phyloP scores from a whole-genome alignment of 2,797 vertebrate species.

The Odontamblyopus lacepedii region DNA sequence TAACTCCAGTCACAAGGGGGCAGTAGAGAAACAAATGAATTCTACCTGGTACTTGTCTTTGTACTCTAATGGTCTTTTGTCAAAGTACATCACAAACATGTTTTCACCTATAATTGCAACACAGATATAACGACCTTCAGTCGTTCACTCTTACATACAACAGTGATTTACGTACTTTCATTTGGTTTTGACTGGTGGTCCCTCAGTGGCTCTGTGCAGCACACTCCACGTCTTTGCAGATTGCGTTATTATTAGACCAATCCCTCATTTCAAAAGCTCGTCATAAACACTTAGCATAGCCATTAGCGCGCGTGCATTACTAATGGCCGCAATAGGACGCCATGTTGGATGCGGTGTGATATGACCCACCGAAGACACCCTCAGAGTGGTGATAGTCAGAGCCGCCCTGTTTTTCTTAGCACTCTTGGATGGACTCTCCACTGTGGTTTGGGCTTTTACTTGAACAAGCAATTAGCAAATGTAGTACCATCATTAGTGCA shows the following conservation, averaged over 20 bases:
- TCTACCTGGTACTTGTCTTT: not conserved
- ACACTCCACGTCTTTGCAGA: not conserved
- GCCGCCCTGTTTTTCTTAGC: conserved; percentile 44
- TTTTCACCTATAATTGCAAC: not conserved
- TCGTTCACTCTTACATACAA: not conserved
- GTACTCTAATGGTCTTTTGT: not conserved
- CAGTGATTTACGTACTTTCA: not conserved
- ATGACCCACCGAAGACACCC: conserved; percentile 13
- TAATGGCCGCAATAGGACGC: conserved; percentile 35
- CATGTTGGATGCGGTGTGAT: conserved; percentile 15
- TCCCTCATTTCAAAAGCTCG: conserved; percentile 7
- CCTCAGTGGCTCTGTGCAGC: not conserved
- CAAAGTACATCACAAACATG: not conserved
- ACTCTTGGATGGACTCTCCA: conserved; percentile 53
- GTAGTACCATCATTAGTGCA: conserved; percentile 57
- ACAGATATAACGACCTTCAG: not conserved
- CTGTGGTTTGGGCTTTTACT: conserved; percentile 60
- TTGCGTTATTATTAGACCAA: conserved; percentile 5
- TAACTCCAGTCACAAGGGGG: too few relatives aligned
- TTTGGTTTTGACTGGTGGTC: not conserved
- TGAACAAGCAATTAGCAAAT: conserved; percentile 65
- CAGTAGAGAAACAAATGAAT: not conserved
- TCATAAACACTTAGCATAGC: conserved; percentile 3
- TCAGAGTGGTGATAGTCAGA: conserved; percentile 46
- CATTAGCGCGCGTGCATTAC: conserved; percentile 2